phyloP scores from a whole-genome alignment of 2,888 invertebrate genomes.

The Asteroscopus sphinx region DNA sequence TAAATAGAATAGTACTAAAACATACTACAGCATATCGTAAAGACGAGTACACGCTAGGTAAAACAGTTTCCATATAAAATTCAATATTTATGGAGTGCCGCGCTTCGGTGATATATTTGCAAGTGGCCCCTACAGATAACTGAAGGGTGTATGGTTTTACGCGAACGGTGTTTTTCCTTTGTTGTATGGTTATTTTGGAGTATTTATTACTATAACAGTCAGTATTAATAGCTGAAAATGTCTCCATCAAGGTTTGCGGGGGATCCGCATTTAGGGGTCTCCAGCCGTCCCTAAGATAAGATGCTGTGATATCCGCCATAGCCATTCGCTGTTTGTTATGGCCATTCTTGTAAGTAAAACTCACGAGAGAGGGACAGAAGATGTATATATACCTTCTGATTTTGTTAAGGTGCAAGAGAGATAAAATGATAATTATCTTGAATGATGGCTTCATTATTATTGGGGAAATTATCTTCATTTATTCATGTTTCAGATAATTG shows the following conservation, averaged over 20 bases:
- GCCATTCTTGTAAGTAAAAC: constrained; percentile 30
- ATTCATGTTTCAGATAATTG: too few relatives aligned
- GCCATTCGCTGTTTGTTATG: constrained; percentile 41
- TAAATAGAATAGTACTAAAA: constrained; percentile 13
- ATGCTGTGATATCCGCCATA: constrained; percentile 43
- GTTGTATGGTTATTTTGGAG: constrained; percentile 19
- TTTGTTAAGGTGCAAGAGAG: background rate
- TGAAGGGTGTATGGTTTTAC: constrained; percentile 34
- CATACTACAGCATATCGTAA: constrained; percentile 10
- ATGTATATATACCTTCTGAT: constrained; percentile 6
- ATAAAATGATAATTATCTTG: too few relatives aligned
- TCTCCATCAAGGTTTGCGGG: constrained; percentile 53
- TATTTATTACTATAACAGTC: background rate
- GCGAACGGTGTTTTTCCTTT: constrained; percentile 16
- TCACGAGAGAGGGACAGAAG: constrained; percentile 3
- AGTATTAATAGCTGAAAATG: too few relatives aligned
- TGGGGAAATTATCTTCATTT: too few relatives aligned
- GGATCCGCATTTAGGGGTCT: constrained; percentile 53
- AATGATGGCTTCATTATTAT: too few relatives aligned
- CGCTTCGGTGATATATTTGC: constrained; percentile 46
- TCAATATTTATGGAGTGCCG: constrained; percentile 49
- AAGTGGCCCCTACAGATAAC: constrained; percentile 48
- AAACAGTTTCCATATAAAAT: constrained; percentile 49
- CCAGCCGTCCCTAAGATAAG: constrained; percentile 51
- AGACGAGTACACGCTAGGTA: constrained; percentile 23